phyloP scores from a whole-genome alignment of 1,140 invertebrate species.

The Dendroctonus ponderosae region DNA sequence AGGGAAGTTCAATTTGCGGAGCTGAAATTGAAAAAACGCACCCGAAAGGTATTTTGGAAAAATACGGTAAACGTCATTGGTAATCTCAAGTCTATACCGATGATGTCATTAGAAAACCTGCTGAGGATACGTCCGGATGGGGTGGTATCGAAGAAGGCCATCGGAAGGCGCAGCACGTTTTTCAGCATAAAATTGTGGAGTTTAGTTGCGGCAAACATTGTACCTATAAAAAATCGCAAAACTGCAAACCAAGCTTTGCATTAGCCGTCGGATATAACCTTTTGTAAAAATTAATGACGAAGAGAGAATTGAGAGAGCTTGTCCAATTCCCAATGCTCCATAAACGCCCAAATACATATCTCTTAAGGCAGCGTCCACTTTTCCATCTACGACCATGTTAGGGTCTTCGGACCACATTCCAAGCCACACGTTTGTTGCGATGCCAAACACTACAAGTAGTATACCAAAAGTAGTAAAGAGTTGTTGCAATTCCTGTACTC shows the following conservation, averaged over 20 bases:
- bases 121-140: constrained; percentile 71
- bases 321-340: constrained; percentile 77
- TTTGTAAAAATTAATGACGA: constrained; percentile 19
- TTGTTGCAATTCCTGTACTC: not conserved
- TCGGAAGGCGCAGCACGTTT: constrained; percentile 62
- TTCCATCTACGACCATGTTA: constrained; percentile 57
- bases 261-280: constrained; percentile 1
- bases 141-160: constrained; percentile 73
- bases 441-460: constrained; percentile 67
- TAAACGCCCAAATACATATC: constrained; percentile 87
- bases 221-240: constrained; percentile 9
- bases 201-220: constrained; percentile 55
- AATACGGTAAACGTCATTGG: constrained; percentile 33
- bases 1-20: too few relatives aligned
- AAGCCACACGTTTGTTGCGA: constrained; percentile 86
- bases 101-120: constrained; percentile 55
- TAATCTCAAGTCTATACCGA: constrained; percentile 38
- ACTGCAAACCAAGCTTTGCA: not conserved
- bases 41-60: constrained; percentile 29
- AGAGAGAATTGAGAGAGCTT: constrained; percentile 51
- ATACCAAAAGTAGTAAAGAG: not conserved
- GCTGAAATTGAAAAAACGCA: too few relatives aligned
- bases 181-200: constrained; percentile 63
- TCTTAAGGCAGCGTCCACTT: constrained; percentile 58
- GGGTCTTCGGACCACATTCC: constrained; percentile 72